Conservation (phyloP, 2,113 vertebrate genomes). For the Arenaria interpres region DNA sequence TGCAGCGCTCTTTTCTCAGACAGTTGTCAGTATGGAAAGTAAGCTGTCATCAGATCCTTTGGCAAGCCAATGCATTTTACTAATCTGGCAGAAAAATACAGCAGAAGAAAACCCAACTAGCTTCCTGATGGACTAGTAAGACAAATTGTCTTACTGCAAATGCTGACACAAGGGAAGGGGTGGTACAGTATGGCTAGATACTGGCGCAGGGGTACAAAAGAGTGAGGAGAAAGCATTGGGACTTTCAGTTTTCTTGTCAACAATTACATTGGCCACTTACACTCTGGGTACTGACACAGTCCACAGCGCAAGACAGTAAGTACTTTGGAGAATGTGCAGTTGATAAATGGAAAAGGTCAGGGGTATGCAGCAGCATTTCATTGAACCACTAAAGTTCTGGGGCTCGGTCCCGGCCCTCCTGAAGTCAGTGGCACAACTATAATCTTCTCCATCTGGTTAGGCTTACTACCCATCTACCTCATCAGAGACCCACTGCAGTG, state of each 20-base stretch:
- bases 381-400: background rate
- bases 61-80: slow-evolving; percentile 39
- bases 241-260: background rate
- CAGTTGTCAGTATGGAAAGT: slow-evolving; percentile 42
- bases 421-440: background rate
- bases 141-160: slow-evolving; percentile 9
- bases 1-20: slow-evolving; percentile 37
- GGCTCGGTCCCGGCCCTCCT: background rate
- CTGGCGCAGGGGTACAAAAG: background rate
- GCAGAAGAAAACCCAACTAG: slow-evolving; percentile 33
- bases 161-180: slow-evolving; percentile 15
- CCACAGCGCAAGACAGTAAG: background rate
- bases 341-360: background rate
- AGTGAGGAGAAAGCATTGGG: background rate
- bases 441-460: background rate
- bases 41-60: slow-evolving; percentile 56
- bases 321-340: background rate
- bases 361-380: background rate
- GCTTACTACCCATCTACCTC: background rate
- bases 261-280: background rate
- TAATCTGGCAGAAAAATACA: slow-evolving; percentile 53
- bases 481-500: background rate
- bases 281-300: background rate
- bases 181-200: slow-evolving; percentile 31
- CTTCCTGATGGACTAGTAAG: slow-evolving; percentile 50